These are phyloP conservation scores for Enteromius paludinosus DNA, from an alignment of 2,797 vertebrate genomes.

Conservation along the genomic window DNA sequence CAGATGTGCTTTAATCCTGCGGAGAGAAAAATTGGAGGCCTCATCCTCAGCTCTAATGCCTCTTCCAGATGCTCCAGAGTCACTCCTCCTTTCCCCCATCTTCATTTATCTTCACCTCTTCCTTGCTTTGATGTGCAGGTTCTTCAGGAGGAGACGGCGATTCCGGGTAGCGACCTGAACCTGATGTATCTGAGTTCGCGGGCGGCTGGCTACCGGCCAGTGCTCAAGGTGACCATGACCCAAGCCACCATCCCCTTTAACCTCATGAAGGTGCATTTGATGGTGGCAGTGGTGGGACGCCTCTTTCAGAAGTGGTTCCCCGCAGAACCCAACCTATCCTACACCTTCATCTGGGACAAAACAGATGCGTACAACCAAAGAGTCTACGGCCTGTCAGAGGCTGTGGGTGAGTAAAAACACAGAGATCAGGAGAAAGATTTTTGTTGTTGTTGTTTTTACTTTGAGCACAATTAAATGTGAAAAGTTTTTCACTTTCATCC, in stretches of 20 bases:
- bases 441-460: neutral
- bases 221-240: conserved; percentile 97
- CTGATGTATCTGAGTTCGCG: conserved; percentile 94
- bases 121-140: conserved; percentile 77
- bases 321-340: conserved; percentile 93
- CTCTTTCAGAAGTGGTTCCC: conserved; percentile 99
- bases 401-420: conserved; percentile 86
- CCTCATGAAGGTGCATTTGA: conserved; percentile 98
- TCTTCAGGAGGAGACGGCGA: conserved; percentile 92
- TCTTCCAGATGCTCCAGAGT: conserved; percentile 43
- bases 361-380: conserved; percentile 96
- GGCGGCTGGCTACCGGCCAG: conserved; percentile 93
- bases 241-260: conserved; percentile 93
- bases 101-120: conserved; percentile 36
- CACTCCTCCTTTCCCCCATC: conserved; percentile 1
- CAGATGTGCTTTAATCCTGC: conserved; percentile 53
- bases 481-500: neutral
- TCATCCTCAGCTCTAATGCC: conserved; percentile 38
- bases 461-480: conserved; percentile 1
- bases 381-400: conserved; percentile 94
- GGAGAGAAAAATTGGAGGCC: conserved; percentile 22
- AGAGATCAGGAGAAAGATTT: neutral
- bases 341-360: conserved; percentile 99
- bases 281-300: conserved; percentile 96
- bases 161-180: conserved; percentile 93